These are phyloP conservation scores for Drosophila mettleri DNA, from an alignment of 2,888 invertebrate genomes.

Conservation along the genomic window DNA sequence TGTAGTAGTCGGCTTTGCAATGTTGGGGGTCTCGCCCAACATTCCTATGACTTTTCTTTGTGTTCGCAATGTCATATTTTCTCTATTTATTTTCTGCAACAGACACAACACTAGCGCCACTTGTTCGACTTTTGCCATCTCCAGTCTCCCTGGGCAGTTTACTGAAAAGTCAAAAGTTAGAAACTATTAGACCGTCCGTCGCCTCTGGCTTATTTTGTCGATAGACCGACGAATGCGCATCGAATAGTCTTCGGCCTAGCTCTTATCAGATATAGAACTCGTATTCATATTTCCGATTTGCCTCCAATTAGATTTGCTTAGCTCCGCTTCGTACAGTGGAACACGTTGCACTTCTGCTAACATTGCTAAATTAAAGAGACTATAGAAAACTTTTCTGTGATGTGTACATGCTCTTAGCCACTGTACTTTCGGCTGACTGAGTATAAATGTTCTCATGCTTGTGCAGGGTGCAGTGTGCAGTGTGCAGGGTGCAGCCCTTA, in stretches of 20 bases:
- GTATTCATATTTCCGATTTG: neutral
- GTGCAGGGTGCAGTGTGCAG: neutral
- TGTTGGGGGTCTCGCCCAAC: constrained; percentile 21
- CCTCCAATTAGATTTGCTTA: neutral
- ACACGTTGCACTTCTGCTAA: too few relatives aligned
- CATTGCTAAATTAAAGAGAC: neutral
- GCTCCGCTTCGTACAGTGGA: neutral
- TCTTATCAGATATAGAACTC: neutral
- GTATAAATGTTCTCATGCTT: neutral
- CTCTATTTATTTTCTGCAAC: constrained; percentile 50
- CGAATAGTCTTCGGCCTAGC: constrained; percentile 4
- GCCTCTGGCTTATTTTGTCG: constrained; percentile 18
- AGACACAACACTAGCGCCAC: constrained; percentile 52
- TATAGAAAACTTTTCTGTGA: neutral
- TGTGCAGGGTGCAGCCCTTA: neutral
- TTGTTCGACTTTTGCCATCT: constrained; percentile 21
- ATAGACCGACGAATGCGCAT: constrained; percentile 34
- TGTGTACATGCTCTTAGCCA: neutral
- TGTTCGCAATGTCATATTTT: constrained; percentile 32
- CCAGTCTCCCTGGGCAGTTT: neutral
- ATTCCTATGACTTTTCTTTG: constrained; percentile 49
- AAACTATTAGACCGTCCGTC: constrained; percentile 39
- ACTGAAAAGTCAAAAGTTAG: constrained; percentile 45
- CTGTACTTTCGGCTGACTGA: neutral
- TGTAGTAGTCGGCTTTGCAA: constrained; percentile 51